Percentiles rank a stretch among this genome's conserved stretches.
These are phyloP conservation scores for Coregonus clupeaformis DNA, from an alignment of 2,113 vertebrate species.

Conservation along the genomic window DNA sequence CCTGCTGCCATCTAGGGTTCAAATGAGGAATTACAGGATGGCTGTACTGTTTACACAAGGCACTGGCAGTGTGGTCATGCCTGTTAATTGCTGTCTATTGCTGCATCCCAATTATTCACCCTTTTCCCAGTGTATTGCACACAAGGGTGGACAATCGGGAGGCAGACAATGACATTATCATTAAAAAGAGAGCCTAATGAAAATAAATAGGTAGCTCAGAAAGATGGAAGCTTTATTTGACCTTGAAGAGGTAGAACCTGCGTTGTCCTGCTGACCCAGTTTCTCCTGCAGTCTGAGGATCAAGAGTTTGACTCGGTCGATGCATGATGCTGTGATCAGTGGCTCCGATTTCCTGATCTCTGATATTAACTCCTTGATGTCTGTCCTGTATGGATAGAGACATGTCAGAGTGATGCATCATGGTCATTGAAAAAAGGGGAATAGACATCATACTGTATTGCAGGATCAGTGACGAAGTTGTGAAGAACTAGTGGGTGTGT, in stretches of 20 bases:
- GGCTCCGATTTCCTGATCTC: constrained; percentile 83
- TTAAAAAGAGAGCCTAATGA: too few relatives aligned
- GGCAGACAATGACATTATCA: too few relatives aligned
- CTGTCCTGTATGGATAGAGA: constrained; percentile 68
- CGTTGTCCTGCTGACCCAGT: constrained; percentile 77
- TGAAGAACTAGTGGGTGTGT: too few relatives aligned
- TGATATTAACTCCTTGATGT: constrained; percentile 78
- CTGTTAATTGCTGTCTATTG: too few relatives aligned
- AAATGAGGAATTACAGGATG: constrained; percentile 8
- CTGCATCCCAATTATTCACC: not conserved
- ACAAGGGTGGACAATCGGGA: too few relatives aligned
- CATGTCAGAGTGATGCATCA: not conserved
- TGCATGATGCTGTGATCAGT: constrained; percentile 81
- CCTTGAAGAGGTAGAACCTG: constrained; percentile 88
- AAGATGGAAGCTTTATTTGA: constrained; percentile 45
- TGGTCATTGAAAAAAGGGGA: not conserved
- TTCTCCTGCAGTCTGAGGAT: constrained; percentile 87
- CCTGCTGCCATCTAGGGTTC: constrained; percentile 61
- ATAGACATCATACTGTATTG: too few relatives aligned
- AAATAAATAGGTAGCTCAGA: not conserved
- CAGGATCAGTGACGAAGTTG: too few relatives aligned
- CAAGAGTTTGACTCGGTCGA: constrained; percentile 79
- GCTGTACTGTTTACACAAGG: not conserved
- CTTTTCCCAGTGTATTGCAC: not conserved
- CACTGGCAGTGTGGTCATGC: too few relatives aligned